These are phyloP conservation scores for Prosopocoilus inquinatus DNA, from an alignment of 2,888 invertebrate species.

Conservation along the genomic window DNA sequence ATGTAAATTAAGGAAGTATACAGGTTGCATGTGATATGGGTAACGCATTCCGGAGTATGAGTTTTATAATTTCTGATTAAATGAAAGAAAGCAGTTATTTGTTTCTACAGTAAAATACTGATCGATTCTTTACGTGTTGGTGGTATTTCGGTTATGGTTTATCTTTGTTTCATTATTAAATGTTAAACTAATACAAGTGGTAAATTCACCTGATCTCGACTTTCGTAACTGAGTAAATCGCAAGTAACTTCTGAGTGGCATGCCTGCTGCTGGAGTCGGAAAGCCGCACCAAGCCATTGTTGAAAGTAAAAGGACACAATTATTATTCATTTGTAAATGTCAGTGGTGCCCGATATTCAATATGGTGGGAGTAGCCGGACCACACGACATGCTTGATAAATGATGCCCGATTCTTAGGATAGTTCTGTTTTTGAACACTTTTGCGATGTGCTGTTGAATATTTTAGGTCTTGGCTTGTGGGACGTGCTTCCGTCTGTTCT, in stretches of 20 bases:
- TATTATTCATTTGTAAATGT: conserved; percentile 55
- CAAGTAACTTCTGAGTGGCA: conserved; percentile 7
- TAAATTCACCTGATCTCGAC: neutral
- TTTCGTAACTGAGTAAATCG: neutral
- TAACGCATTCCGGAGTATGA: too few relatives aligned
- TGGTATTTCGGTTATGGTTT: too few relatives aligned
- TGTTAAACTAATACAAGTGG: too few relatives aligned
- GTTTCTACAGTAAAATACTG: too few relatives aligned
- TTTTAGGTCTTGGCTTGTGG: conserved; percentile 41
- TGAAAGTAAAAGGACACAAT: conserved; percentile 52
- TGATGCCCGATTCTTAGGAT: conserved; percentile 51
- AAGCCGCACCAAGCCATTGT: conserved; percentile 43
- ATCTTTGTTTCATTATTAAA: too few relatives aligned
- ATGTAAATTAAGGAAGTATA: too few relatives aligned
- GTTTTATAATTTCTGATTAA: too few relatives aligned
- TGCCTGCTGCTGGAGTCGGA: conserved; percentile 39
- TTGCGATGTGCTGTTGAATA: conserved; percentile 47
- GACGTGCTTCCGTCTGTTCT: conserved; percentile 42
- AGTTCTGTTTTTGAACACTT: conserved; percentile 45
- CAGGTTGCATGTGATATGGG: too few relatives aligned
- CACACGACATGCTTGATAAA: conserved; percentile 51
- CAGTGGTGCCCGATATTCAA: conserved; percentile 52
- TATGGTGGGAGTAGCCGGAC: conserved; percentile 52
- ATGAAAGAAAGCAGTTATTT: too few relatives aligned
- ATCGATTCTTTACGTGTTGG: too few relatives aligned